phyloP scores from a whole-genome alignment of 1,140 invertebrate genomes.

The Saccostrea glomerata region DNA sequence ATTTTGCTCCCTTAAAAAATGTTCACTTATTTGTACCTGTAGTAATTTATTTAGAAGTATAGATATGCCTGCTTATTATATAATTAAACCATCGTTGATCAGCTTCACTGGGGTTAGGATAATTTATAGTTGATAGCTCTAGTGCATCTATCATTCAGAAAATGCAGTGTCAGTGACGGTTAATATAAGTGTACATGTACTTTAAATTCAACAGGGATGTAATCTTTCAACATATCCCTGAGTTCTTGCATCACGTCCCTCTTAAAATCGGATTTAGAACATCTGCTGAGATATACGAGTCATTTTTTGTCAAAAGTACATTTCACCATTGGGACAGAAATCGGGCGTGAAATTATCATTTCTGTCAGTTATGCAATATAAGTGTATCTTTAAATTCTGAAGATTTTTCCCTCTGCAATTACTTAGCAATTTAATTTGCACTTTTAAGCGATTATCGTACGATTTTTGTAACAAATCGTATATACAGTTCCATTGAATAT shows the following conservation, averaged over 20 bases:
- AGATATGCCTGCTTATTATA: too few species aligned
- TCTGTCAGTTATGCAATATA: neutral
- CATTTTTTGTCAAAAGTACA: slow-evolving; percentile 10
- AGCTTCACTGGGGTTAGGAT: too few species aligned
- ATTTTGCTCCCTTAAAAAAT: too few species aligned
- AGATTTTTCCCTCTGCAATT: neutral
- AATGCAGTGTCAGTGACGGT: too few species aligned
- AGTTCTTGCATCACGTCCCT: neutral
- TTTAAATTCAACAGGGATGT: too few species aligned
- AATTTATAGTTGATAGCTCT: too few species aligned
- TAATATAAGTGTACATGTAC: too few species aligned
- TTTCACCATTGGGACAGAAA: neutral
- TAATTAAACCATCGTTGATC: too few species aligned
- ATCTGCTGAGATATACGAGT: neutral
- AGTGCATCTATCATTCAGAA: too few species aligned
- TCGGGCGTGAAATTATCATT: slow-evolving; percentile 16
- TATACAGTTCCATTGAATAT: neutral
- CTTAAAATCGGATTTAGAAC: too few species aligned
- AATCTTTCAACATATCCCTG: neutral
- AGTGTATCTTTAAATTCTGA: neutral
- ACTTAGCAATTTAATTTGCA: neutral
- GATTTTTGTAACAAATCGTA: neutral
- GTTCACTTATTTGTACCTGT: too few species aligned
- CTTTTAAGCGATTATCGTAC: neutral
- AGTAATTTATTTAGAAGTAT: too few species aligned